phyloP scores from a whole-genome alignment of 2,797 vertebrate genomes.

The Diplodus sargus region DNA sequence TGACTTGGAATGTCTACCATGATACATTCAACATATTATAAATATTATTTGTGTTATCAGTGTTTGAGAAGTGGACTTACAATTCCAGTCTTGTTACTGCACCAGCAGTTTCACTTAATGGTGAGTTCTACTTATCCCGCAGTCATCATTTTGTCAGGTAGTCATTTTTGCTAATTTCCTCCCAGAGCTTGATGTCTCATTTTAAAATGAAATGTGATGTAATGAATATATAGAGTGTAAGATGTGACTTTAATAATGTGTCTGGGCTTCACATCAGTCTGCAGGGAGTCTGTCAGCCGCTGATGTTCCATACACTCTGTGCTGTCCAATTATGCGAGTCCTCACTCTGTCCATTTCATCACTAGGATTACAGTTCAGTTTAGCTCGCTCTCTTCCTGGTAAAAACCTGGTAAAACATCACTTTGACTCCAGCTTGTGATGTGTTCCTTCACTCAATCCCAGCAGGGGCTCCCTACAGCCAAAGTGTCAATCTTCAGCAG shows the following conservation, averaged over 20 bases:
- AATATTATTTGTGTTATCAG: slow-evolving; percentile 5
- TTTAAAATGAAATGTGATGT: slow-evolving; percentile 51
- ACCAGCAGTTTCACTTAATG: slow-evolving; percentile 31
- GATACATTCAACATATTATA: not conserved
- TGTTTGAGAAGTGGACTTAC: not conserved
- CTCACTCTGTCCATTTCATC: slow-evolving; percentile 32
- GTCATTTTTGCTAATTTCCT: slow-evolving; percentile 47
- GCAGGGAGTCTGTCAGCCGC: slow-evolving; percentile 38
- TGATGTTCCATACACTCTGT: slow-evolving; percentile 13
- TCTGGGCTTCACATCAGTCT: slow-evolving; percentile 22
- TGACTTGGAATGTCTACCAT: not conserved
- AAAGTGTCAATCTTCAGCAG: slow-evolving; percentile 10
- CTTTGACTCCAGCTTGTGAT: slow-evolving; percentile 30
- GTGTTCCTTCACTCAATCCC: slow-evolving; percentile 14
- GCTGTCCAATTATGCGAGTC: slow-evolving; percentile 49
- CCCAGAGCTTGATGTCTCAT: slow-evolving; percentile 36
- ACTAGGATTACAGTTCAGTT: slow-evolving; percentile 36
- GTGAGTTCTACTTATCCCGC: slow-evolving; percentile 17
- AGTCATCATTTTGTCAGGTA: slow-evolving; percentile 45
- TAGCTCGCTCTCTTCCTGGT: slow-evolving; percentile 9
- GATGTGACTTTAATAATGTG: slow-evolving; percentile 54
- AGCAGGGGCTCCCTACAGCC: slow-evolving; percentile 19
- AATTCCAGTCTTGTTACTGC: slow-evolving; percentile 21
- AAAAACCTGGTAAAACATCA: slow-evolving; percentile 21
- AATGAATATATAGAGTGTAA: slow-evolving; percentile 39